phyloP scores from a whole-genome alignment of 1,140 invertebrate species.

The Lepidurus apus region DNA sequence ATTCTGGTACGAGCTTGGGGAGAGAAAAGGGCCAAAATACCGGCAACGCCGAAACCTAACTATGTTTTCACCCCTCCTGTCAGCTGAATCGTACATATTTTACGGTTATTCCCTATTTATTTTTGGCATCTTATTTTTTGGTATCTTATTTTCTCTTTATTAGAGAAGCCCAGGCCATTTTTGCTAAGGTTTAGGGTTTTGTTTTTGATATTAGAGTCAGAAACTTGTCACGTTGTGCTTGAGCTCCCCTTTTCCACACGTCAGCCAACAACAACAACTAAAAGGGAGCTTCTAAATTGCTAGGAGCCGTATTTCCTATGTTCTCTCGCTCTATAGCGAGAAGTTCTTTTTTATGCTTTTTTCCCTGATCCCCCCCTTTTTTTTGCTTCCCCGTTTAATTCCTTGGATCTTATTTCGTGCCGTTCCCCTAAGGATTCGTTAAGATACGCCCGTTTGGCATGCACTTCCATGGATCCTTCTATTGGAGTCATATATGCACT shows the following conservation, averaged over 20 bases:
- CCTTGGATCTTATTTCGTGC: neutral
- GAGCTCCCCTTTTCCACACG: slow-evolving; percentile 4
- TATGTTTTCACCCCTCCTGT: neutral
- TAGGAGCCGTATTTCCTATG: neutral
- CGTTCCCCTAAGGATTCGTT: neutral
- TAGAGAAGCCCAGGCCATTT: too few species aligned
- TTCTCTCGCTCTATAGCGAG: neutral
- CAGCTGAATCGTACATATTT: too few species aligned
- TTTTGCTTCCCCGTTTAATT: slow-evolving; percentile 1
- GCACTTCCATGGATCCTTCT: neutral
- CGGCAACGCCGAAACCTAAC: neutral
- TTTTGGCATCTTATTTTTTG: too few species aligned
- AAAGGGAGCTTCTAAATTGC: neutral
- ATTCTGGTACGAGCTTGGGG: neutral
- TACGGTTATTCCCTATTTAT: too few species aligned
- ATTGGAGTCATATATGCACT: neutral
- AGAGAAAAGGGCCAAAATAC: neutral
- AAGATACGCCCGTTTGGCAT: slow-evolving; percentile 6
- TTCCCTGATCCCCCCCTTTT: neutral
- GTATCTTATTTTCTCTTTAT: too few species aligned
- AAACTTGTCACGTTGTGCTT: slow-evolving; percentile 10
- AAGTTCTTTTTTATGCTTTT: neutral
- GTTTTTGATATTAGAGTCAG: neutral
- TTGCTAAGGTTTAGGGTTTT: too few species aligned
- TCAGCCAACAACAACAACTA: slow-evolving; percentile 5